phyloP scores from a whole-genome alignment of 1,140 invertebrate species.

The Rhagoletis zephyria region DNA sequence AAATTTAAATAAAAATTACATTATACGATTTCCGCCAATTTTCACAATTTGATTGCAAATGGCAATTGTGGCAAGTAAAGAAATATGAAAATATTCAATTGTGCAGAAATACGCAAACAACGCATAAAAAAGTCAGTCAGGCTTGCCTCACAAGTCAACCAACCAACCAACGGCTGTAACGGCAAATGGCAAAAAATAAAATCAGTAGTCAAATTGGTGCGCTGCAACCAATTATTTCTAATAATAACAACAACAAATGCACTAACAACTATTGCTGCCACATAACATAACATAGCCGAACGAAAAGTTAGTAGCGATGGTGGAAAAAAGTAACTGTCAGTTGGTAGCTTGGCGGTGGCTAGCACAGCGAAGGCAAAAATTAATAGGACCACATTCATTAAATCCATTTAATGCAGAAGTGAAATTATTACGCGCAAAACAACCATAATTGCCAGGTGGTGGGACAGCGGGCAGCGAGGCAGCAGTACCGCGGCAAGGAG shows the following conservation, averaged over 20 bases:
- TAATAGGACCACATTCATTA: constrained; percentile 73
- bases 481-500: constrained; percentile 56
- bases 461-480: neutral
- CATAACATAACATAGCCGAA: constrained; percentile 2
- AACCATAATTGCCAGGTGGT: constrained; percentile 48
- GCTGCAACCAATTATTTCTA: constrained; percentile 25
- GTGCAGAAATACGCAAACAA: neutral
- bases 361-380: constrained; percentile 60
- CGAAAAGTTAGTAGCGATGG: neutral
- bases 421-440: constrained; percentile 68
- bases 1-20: constrained; percentile 52
- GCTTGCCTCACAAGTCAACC: neutral
- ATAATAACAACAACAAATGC: constrained; percentile 29
- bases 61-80: neutral
- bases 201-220: constrained; percentile 13
- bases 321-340: constrained; percentile 6
- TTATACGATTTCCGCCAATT: constrained; percentile 52
- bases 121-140: neutral
- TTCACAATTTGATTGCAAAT: constrained; percentile 34
- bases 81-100: neutral
- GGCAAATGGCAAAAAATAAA: constrained; percentile 4
- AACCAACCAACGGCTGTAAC: neutral
- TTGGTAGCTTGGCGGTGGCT: neutral
- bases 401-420: constrained; percentile 72
- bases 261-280: neutral